Evolutionary conservation across 2,888 invertebrate genomes (phyloP), one percentile per base, ranked within the genome.

Genomic region (Drosophila lutescens): DNA sequence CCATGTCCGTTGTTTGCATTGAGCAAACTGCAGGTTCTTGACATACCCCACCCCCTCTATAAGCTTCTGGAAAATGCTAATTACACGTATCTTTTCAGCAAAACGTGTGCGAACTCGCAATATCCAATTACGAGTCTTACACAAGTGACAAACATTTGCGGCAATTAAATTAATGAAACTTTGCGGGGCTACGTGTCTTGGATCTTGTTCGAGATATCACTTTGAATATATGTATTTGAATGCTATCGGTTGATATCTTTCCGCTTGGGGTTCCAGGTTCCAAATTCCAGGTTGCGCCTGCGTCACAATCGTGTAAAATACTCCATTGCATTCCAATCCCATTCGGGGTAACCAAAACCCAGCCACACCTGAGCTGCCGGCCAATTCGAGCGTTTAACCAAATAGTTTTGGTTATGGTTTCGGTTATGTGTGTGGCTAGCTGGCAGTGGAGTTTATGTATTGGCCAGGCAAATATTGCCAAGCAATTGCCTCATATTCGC

Each of bases 121-220:
- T 81, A 73, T 67, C 82, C 75, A 87, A 85, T 82, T 87, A 87
- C 59, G 65, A 77, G 66, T 75, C 70, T 75, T 59, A 46, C 51
- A 59, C 74, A 55, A 66, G 47, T 65, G 77, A 76, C 83, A 82
- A 82, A 83, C 86, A 87, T 82, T 82, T 85, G 79, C 34, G 54
- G 65, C 79, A 81, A 83, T 87, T 77, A 85, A 66, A 73, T 65
- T 49, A 66, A 74, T 66, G 58, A 66, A 74, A 73, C 66, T 74
- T 66, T 44, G 50, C 44, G 36, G 13, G 47, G 68, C 67, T 85
- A 82, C 88, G 82, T 82, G 88, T 53, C 55, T 49, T 51, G 50
- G 85, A 60, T 74, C 68, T 65, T 66, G 54, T 44, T 32, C 4
- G 26, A 17, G 68, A 62, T 68, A 46, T 63, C 63, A 50, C 44